These are phyloP conservation scores for Cenopis cana DNA, from an alignment of 2,888 invertebrate species.

Conservation along the genomic window DNA sequence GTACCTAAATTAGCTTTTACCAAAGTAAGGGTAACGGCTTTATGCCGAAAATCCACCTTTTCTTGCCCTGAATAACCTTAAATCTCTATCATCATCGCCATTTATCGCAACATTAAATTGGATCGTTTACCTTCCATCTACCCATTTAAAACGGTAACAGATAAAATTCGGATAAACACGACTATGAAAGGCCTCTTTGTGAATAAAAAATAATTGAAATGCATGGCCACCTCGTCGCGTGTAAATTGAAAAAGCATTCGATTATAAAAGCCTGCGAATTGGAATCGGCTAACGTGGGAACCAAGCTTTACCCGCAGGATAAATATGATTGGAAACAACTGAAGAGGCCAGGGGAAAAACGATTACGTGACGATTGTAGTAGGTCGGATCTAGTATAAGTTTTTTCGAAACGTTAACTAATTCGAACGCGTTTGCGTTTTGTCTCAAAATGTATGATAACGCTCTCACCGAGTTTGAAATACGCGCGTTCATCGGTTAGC, in stretches of 20 bases:
- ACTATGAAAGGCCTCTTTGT: conserved; percentile 16
- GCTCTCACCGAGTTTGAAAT: no score
- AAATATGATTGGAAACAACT: conserved; percentile 23
- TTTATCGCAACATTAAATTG: background rate
- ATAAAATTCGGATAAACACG: conserved; percentile 26
- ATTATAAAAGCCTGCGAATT: conserved; percentile 25
- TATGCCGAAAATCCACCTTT: no score
- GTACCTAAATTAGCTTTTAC: no score
- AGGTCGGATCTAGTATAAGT: no score
- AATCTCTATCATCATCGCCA: no score
- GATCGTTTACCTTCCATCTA: conserved; percentile 13
- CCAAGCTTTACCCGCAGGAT: conserved; percentile 13
- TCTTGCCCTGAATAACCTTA: no score
- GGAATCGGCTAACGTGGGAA: conserved; percentile 13
- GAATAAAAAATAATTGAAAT: conserved; percentile 38
- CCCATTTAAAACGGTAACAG: background rate
- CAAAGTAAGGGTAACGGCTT: no score
- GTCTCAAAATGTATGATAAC: no score
- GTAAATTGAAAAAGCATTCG: conserved; percentile 39
- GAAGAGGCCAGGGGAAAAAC: background rate
- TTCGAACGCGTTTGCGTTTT: no score
- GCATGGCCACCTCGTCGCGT: conserved; percentile 22
- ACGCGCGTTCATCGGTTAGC: no score
- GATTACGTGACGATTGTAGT: no score
- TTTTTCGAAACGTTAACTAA: no score